A percentile compares a stretch with the other conserved stretches of the same genome.
Evolutionary conservation across 2,888 invertebrate species (phyloP).

Genomic region (Periphyllus acericola): DNA sequence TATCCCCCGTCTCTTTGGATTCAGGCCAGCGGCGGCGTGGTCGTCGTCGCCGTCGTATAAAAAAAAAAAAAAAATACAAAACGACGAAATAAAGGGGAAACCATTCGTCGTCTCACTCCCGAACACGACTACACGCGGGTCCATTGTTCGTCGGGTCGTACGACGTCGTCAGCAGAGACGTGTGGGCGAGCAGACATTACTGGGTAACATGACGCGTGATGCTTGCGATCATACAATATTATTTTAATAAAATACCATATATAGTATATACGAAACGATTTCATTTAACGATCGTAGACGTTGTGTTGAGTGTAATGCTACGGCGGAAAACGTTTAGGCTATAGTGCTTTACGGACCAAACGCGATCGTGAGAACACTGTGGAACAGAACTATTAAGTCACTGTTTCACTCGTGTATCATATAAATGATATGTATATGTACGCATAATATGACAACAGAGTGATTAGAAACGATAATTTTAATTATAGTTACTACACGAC

Average conservation of each 20-base stretch:
- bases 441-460: not conserved
- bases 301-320: not conserved
- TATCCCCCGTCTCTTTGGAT: not conserved
- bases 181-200: not conserved
- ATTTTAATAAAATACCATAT: not conserved
- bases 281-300: not conserved
- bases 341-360: not conserved
- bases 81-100: not conserved
- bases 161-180: not conserved
- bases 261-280: not conserved
- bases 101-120: not conserved
- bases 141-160: not conserved
- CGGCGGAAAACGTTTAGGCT: not conserved
- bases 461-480: not conserved
- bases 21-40: not conserved
- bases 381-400: not conserved
- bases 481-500: not conserved
- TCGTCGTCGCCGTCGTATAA: not conserved
- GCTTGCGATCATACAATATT: not conserved
- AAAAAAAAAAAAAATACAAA: not conserved
- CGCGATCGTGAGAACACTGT: too few species aligned
- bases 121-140: not conserved
- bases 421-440: not conserved
- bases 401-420: not conserved
- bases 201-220: not conserved